Evolutionary conservation across 2,113 vertebrate genomes (phyloP).

Genomic region (Tetraodon nigroviridis): DNA sequence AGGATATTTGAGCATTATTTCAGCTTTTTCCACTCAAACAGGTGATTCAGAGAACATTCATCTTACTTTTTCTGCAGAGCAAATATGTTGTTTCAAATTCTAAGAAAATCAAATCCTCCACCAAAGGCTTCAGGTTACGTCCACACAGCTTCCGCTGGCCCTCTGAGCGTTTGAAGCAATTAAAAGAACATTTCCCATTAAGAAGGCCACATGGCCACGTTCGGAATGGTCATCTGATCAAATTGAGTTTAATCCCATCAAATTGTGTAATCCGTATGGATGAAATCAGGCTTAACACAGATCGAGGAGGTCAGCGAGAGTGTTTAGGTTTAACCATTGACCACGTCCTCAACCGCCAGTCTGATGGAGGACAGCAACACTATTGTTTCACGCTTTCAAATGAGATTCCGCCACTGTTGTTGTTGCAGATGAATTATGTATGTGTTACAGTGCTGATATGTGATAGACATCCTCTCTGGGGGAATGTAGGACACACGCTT

Average conservation of each 20-base stretch:
- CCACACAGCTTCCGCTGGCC: neutral
- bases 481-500: constrained; percentile 71
- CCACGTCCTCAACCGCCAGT: constrained; percentile 53
- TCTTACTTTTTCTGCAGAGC: too few species aligned
- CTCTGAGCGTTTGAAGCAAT: constrained; percentile 14
- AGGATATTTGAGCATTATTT: neutral
- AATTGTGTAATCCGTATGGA: constrained; percentile 42
- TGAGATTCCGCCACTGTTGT: constrained; percentile 58
- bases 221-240: constrained; percentile 25
- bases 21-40: neutral
- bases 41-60: neutral
- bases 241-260: constrained; percentile 43
- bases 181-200: constrained; percentile 20
- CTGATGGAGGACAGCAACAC: constrained; percentile 53
- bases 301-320: constrained; percentile 24
- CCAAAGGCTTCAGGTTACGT: neutral
- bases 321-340: constrained; percentile 38
- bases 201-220: constrained; percentile 27
- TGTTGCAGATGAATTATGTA: constrained; percentile 64
- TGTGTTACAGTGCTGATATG: constrained; percentile 60
- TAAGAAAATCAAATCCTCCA: too few species aligned
- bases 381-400: constrained; percentile 64
- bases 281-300: constrained; percentile 39
- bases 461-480: constrained; percentile 50
- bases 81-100: too few species aligned